Percentiles rank a stretch among this genome's conserved stretches.
These are phyloP conservation scores for Pomatorhinus ruficollis DNA, from an alignment of 2,113 vertebrate species.

Conservation along the genomic window DNA sequence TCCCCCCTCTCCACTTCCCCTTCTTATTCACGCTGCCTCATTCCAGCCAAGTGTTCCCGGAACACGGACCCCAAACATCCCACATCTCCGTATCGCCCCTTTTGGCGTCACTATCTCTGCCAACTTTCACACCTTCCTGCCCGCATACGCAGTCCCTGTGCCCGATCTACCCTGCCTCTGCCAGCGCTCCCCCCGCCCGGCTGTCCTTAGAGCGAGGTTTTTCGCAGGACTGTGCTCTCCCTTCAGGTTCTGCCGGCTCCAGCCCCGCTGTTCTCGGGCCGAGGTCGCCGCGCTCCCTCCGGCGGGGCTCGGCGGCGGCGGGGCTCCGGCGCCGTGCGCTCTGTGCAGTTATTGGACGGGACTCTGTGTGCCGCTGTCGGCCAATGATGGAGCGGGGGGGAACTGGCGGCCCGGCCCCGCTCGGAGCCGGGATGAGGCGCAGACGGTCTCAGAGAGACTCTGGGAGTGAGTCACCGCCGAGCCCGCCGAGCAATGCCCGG, in stretches of 20 bases:
- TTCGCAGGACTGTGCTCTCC: background rate
- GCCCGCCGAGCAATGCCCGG: slow-evolving; percentile 70
- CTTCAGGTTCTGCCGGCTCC: background rate
- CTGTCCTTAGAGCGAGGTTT: background rate
- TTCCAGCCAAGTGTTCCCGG: background rate
- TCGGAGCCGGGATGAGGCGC: slow-evolving; percentile 67
- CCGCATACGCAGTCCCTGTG: background rate
- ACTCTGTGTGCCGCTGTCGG: slow-evolving; percentile 89
- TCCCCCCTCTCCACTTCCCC: background rate
- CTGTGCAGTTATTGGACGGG: slow-evolving; percentile 79
- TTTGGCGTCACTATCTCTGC: background rate
- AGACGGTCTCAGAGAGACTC: slow-evolving; percentile 31
- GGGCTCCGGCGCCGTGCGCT: slow-evolving; percentile 13
- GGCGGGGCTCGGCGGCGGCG: background rate
- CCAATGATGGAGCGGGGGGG: slow-evolving; percentile 75
- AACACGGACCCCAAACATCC: fast-evolving
- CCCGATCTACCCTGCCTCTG: background rate
- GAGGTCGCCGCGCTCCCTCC: background rate
- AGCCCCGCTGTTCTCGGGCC: background rate
- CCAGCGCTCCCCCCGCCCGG: background rate
- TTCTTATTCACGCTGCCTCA: background rate
- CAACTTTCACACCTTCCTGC: background rate
- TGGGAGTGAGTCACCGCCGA: slow-evolving; percentile 49
- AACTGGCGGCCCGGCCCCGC: slow-evolving; percentile 70
- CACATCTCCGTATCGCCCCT: background rate